Evolutionary conservation across 2,888 invertebrate genomes (phyloP).

Genomic region (Phytoseiulus persimilis): DNA sequence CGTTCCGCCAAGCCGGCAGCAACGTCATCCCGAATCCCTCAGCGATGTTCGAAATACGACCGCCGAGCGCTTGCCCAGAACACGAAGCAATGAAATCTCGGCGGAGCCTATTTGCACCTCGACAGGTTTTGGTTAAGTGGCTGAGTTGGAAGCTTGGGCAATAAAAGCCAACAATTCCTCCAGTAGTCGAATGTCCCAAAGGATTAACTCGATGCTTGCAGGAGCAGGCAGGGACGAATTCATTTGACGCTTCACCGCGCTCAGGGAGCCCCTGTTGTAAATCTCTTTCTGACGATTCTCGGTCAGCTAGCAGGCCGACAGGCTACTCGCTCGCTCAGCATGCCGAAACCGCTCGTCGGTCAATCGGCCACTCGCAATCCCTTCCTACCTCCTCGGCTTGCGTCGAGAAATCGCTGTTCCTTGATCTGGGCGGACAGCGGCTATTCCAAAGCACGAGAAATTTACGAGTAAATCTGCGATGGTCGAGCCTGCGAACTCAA

Average conservation of each 20-base stretch:
- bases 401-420: not conserved
- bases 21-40: too few species aligned
- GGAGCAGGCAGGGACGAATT: not conserved
- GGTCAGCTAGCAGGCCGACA: not conserved
- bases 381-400: not conserved
- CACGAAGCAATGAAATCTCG: not conserved
- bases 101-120: not conserved
- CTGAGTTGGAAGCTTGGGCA: not conserved
- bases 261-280: not conserved
- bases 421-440: conserved; percentile 5
- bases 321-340: not conserved
- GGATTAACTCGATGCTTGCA: not conserved
- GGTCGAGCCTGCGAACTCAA: not conserved
- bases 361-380: not conserved
- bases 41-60: not conserved
- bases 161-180: conserved; percentile 5
- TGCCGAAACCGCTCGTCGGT: not conserved
- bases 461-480: not conserved
- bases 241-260: not conserved
- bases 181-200: not conserved
- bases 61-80: not conserved
- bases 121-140: not conserved
- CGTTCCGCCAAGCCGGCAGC: too few species aligned
- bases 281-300: not conserved
- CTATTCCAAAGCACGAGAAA: not conserved